Evolutionary conservation across 2,797 vertebrate species (phyloP).

Genomic region (Rhabdomys pumilio): DNA sequence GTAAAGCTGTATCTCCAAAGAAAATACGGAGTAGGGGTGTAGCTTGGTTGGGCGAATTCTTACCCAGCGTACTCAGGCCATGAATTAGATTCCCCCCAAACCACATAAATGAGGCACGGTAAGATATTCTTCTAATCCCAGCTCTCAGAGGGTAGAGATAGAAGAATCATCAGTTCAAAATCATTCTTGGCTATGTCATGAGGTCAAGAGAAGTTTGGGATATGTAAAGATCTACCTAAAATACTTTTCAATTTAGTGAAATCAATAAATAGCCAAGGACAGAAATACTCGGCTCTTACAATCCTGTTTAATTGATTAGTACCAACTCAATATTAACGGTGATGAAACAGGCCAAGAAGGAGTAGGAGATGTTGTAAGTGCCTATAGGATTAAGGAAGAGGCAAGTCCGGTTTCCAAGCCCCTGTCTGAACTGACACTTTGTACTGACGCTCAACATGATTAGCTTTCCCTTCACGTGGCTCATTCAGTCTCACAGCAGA

Average conservation of each 20-base stretch:
- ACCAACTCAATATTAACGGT: neutral
- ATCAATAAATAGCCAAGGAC: neutral
- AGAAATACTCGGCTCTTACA: neutral
- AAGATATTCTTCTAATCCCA: neutral
- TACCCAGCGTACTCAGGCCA: neutral
- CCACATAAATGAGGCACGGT: neutral
- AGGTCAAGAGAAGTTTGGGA: neutral
- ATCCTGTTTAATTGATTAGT: constrained; percentile 7
- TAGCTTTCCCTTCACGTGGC: neutral
- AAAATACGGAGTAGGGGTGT: neutral
- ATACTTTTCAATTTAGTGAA: neutral
- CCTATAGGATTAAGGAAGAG: neutral
- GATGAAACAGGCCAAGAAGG: neutral
- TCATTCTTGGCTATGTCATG: neutral
- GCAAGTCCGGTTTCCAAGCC: neutral
- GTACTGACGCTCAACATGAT: neutral
- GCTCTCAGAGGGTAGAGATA: neutral
- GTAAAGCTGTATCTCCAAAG: neutral
- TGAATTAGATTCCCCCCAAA: neutral
- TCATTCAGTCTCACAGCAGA: neutral
- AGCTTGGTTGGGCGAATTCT: neutral
- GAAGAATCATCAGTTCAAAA: neutral
- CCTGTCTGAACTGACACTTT: too few species aligned
- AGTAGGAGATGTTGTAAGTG: neutral
- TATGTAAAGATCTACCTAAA: neutral